These are phyloP conservation scores for Trichomycterus rosablanca DNA, from an alignment of 2,113 vertebrate genomes.

Conservation along the genomic window DNA sequence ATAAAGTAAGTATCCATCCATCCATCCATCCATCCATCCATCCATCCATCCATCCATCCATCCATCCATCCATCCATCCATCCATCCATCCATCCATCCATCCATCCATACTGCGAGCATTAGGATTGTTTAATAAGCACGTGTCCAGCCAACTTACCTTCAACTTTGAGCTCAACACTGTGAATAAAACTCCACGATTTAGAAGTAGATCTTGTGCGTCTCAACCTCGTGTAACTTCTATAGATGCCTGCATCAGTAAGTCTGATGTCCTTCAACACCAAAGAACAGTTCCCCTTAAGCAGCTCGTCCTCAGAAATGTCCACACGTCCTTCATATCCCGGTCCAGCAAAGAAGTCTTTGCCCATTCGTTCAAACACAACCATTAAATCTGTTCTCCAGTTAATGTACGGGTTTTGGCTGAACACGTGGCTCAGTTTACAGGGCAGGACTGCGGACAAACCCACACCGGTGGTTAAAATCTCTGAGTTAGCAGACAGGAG, in stretches of 20 bases:
- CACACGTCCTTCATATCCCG: background rate
- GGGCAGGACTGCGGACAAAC: slow-evolving; percentile 3
- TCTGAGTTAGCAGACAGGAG: background rate
- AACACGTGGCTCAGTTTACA: background rate
- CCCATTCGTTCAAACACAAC: slow-evolving; percentile 10
- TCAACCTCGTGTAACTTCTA: background rate
- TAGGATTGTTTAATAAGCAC: too few species aligned
- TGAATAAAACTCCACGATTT: background rate
- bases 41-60: too few species aligned
- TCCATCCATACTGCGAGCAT: too few species aligned
- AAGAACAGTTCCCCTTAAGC: slow-evolving; percentile 8
- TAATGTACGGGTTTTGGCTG: background rate
- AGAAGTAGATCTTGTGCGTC: background rate
- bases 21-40: too few species aligned
- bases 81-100: too few species aligned
- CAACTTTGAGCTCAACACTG: background rate
- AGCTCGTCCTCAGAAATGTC: slow-evolving; percentile 10
- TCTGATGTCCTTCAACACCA: slow-evolving; percentile 3
- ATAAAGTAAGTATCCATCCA: too few species aligned
- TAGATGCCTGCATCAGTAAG: background rate
- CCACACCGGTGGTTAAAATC: background rate
- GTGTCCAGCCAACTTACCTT: too few species aligned
- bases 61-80: too few species aligned
- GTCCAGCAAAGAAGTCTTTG: background rate
- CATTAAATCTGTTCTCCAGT: background rate